Percentiles rank a stretch among this genome's conserved stretches.
Conservation (phyloP, 2,797 vertebrate species). For the Rhinophrynus dorsalis region DNA sequence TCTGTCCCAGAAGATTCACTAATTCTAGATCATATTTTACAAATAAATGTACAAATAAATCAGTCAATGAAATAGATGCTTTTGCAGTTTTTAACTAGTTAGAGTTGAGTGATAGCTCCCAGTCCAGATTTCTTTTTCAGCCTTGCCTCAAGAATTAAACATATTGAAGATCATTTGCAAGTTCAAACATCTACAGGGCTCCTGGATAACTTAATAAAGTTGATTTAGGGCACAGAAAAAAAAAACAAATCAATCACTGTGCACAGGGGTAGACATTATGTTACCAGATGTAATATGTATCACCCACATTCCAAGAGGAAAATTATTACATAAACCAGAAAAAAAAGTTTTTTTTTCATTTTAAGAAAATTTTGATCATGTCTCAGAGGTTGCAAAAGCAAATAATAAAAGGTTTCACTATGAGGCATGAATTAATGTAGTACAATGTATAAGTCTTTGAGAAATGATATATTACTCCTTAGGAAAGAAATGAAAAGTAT, state of each 20-base stretch:
- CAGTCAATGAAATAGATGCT: too few species aligned
- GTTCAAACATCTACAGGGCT: neutral
- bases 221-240: constrained; percentile 1
- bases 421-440: neutral
- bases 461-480: constrained; percentile 11
- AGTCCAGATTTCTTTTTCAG: too few species aligned
- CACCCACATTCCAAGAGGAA: neutral
- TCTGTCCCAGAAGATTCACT: too few species aligned
- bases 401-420: neutral
- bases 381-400: neutral
- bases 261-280: neutral
- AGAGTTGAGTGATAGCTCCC: too few species aligned
- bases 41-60: too few species aligned
- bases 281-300: constrained; percentile 8
- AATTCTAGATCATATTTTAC: too few species aligned
- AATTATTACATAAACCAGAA: too few species aligned
- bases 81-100: too few species aligned
- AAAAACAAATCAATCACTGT: neutral
- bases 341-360: neutral
- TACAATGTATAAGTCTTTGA: neutral
- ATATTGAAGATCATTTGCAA: neutral
- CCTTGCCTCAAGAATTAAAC: too few species aligned
- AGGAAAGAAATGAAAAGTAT: constrained; percentile 12
- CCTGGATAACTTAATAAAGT: constrained; percentile 10
- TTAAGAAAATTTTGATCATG: neutral